These are phyloP conservation scores for Rhagoletis pomonella DNA, from an alignment of 1,140 invertebrate genomes.

Conservation along the genomic window DNA sequence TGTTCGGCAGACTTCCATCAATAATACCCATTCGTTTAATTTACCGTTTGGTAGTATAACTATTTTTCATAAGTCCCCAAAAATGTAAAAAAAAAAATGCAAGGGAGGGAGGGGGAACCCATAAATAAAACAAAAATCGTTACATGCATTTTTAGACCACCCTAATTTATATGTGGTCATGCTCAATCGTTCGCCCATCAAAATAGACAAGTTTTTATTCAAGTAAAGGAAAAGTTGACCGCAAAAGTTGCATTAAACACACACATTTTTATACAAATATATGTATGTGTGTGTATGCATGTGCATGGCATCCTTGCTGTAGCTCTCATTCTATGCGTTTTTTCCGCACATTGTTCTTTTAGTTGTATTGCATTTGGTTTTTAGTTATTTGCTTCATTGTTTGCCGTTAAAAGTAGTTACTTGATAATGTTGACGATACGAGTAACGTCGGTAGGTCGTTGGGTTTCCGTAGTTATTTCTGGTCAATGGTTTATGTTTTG, in stretches of 20 bases:
- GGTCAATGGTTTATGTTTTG: background rate
- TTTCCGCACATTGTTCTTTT: background rate
- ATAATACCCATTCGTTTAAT: no score
- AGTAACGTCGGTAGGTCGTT: background rate
- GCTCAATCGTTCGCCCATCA: background rate
- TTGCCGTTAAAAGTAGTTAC: constrained; percentile 25
- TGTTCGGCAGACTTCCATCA: no score
- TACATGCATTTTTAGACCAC: no score
- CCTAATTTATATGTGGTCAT: background rate
- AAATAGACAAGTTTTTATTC: background rate
- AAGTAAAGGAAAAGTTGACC: constrained; percentile 31
- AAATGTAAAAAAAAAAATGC: no score
- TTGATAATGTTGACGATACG: constrained; percentile 42
- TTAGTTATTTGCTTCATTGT: constrained; percentile 27
- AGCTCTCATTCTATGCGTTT: background rate
- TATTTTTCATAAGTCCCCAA: no score
- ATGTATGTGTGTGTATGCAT: background rate
- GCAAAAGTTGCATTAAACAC: constrained; percentile 19
- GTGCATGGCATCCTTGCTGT: background rate
- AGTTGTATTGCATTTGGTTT: constrained; percentile 21
- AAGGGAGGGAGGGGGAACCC: no score
- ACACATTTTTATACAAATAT: background rate
- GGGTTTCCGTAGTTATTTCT: background rate
- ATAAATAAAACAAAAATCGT: no score
- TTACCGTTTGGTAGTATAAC: no score